Base-by-base conservation (phyloP, 1,140 invertebrate species). In the Pseudomyrmex cubaensis region DNA sequence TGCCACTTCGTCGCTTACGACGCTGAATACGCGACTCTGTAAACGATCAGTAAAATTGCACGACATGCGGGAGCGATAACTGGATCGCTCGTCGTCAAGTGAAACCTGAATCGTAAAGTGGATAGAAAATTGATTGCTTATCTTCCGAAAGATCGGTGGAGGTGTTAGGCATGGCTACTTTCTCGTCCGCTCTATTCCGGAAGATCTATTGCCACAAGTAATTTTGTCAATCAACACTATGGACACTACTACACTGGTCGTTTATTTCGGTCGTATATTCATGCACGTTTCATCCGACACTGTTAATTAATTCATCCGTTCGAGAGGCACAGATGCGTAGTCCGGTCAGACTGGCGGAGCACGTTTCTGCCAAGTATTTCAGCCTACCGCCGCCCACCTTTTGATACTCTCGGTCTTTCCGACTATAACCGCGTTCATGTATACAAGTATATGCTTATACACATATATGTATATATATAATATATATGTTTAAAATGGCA, bases 141-240 rank as follows among this genome's bases (percentile, higher is more conserved):
- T 87, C 86, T 87, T 87, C 86, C 20, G 86, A 87, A 52, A 87
- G 35, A 87, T 73, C 80, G 62, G 62, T 8, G 57, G 85, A 66
- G 12, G 74, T 86, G 22, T 78, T 84, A 22, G 82, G 69, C 86
- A 87, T 87, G 61, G 62, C 44, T 9, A 74, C 25, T 50, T 12
- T n/a, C 52, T 70, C 52, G 13, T 35, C 20, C 9, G 9, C 2
- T 2, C 15, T 15, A 12, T n/a, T 9, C n/a, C 50, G 35, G 2
- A 10, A 59, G 54, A 84, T 87, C 70, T 20, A 35, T 62, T 12
- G 48, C 63, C 70, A 20, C 48, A 59, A 52, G 46, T 46, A 73
- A 52, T 61, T 20, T 20, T 7, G 22, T 46, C 77, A 46, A 13
- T 46, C 77, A 46, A 13, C 25, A 64, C 61, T 15, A 66, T 54